phyloP scores from a whole-genome alignment of 2,113 vertebrate species.

The Trichechus manatus region DNA sequence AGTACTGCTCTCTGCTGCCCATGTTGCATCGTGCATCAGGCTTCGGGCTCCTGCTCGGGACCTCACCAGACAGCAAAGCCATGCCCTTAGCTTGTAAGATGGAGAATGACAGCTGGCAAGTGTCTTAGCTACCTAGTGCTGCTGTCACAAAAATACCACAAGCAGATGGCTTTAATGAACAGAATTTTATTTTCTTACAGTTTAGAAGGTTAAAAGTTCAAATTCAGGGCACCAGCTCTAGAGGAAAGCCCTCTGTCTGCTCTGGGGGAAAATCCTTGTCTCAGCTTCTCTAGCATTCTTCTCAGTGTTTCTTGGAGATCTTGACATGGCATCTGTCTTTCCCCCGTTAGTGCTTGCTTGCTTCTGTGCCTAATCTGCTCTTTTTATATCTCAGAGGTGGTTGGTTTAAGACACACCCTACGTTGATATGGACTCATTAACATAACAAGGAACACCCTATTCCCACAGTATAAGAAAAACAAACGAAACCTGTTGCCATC shows the following conservation, averaged over 20 bases:
- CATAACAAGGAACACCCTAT: not conserved
- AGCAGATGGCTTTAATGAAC: not conserved
- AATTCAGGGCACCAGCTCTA: not conserved
- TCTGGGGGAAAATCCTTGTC: not conserved
- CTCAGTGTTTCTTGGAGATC: not conserved
- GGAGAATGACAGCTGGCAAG: accelerated
- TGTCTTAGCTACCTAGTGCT: not conserved
- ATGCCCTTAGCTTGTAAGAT: not conserved
- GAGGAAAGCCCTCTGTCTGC: not conserved
- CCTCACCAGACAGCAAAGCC: not conserved
- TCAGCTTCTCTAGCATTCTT: not conserved
- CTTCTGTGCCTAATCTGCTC: not conserved
- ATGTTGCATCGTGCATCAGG: accelerated
- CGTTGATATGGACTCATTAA: not conserved
- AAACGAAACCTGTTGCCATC: too few relatives aligned
- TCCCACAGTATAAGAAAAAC: not conserved
- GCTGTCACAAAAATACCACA: not conserved
- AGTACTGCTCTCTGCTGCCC: not conserved
- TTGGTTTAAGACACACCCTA: not conserved
- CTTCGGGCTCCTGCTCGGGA: not conserved
- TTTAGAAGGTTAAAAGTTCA: not conserved
- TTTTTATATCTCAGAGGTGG: not conserved
- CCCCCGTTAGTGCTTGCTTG: not conserved
- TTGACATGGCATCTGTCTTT: not conserved
- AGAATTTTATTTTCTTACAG: not conserved